Conservation (phyloP, 1,140 invertebrate genomes). For the Bombus waltoni region DNA sequence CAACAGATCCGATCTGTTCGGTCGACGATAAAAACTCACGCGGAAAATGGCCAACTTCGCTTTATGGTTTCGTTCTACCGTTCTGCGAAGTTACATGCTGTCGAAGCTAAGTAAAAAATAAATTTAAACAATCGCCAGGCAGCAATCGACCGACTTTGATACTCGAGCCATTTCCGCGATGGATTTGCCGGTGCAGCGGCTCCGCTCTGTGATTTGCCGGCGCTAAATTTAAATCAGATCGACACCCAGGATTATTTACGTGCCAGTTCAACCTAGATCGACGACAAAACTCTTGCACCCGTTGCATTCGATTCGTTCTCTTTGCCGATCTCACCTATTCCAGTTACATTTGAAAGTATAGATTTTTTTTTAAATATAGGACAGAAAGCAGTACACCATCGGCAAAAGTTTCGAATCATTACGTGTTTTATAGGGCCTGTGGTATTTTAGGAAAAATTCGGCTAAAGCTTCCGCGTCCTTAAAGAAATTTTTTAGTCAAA, state of each 20-base stretch:
- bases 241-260: constrained; percentile 57
- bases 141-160: neutral
- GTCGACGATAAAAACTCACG: neutral
- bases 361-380: neutral
- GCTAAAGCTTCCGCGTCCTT: too few species aligned
- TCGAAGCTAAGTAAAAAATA: neutral
- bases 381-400: neutral
- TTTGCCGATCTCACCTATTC: neutral
- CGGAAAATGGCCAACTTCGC: neutral
- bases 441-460: too few species aligned
- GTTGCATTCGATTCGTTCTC: neutral
- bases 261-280: constrained; percentile 40
- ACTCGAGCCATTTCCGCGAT: constrained; percentile 7
- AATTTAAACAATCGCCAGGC: neutral
- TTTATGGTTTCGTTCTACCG: too few species aligned
- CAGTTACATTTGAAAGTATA: neutral
- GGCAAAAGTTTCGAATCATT: too few species aligned
- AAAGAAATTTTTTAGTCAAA: too few species aligned
- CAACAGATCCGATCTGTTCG: neutral
- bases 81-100: neutral
- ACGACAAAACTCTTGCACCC: constrained; percentile 16
- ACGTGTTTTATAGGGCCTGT: too few species aligned
- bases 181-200: neutral
- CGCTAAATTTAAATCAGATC: constrained; percentile 56
- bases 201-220: neutral